Base-by-base conservation (phyloP, 2,797 vertebrate genomes). In the Pelobates cultripes region DNA sequence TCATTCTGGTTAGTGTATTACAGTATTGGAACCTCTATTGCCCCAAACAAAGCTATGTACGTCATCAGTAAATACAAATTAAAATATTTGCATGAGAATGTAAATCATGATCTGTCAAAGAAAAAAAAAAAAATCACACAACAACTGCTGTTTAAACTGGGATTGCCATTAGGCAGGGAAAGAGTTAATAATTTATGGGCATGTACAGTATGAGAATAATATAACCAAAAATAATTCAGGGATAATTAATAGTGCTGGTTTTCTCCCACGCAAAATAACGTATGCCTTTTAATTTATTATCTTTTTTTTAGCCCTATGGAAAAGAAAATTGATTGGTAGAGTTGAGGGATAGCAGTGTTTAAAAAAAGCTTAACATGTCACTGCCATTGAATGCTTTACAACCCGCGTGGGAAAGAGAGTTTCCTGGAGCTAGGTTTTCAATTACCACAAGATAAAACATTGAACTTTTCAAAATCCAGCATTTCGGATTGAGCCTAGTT, bases 351-450 rank as follows among this genome's bases (percentile, higher is more conserved):
- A 67, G 80, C 73, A 47, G 76, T 61, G 63, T 70, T 80, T 74
- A 61, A 44, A 64, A 73, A 73, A 75, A 73, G 41, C 57, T 60
- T 63, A 77, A 73, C 69, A 83, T 79, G 80, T 80, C 80, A 71
- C n/a, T 82, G 66, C 84, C 67, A 70, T 71, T 17, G 66, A 79
- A 83, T 79, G 72, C 73, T 81, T 71, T 51, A 71, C 71, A 82
- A 75, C 79, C 76, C 76, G 80, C 66, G 79, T 84, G 83, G 83
- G 85, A 86, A 85, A 77, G 17, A 67, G 13, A 70, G 45, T 61
- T 73, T 69, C 79, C 75, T 74, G 78, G 64, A 79, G 55, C 79
- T 70, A 75, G 82, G 74, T 81, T 79, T 77, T 60, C 70, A 70
- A 85, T 82, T 83, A 74, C 80, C 70, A 47, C 82, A 64, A 66